Evolutionary conservation across 2,888 invertebrate genomes (phyloP).

Genomic region (Orthonychiurus folsomi): DNA sequence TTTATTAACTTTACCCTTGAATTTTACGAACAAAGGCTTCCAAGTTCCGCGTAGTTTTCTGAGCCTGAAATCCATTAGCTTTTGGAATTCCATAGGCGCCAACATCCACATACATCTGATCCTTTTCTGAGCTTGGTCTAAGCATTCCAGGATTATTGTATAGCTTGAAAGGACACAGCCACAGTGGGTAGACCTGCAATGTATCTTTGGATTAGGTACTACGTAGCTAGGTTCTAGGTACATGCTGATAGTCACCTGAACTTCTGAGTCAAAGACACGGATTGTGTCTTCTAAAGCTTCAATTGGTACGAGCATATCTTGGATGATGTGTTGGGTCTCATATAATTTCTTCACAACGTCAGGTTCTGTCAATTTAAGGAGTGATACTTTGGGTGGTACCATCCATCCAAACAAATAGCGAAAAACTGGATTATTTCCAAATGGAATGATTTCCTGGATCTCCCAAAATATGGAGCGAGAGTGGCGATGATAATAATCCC

Average conservation of each 20-base stretch:
- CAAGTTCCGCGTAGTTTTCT: slow-evolving; percentile 56
- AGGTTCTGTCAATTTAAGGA: slow-evolving; percentile 68
- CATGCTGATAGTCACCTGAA: slow-evolving; percentile 51
- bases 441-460: slow-evolving; percentile 70
- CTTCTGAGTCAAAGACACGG: slow-evolving; percentile 56
- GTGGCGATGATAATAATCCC: slow-evolving; percentile 76
- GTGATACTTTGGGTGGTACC: slow-evolving; percentile 71
- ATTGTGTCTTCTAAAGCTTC: slow-evolving; percentile 54
- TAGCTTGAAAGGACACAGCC: slow-evolving; percentile 71
- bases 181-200: slow-evolving; percentile 65
- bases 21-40: slow-evolving; percentile 62
- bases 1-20: slow-evolving; percentile 49
- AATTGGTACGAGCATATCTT: slow-evolving; percentile 72
- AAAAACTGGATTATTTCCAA: slow-evolving; percentile 66
- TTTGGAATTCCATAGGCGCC: slow-evolving; percentile 71
- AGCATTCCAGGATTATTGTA: slow-evolving; percentile 62
- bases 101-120: slow-evolving; percentile 66
- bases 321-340: slow-evolving; percentile 65
- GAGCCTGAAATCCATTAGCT: slow-evolving; percentile 53
- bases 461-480: slow-evolving; percentile 76
- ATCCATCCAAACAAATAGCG: slow-evolving; percentile 68
- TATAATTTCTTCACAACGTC: slow-evolving; percentile 60
- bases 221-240: no score
- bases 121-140: slow-evolving; percentile 48
- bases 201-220: no score